These are phyloP conservation scores for Aphaenogaster ashmeadi DNA, from an alignment of 1,140 invertebrate genomes.

Conservation along the genomic window DNA sequence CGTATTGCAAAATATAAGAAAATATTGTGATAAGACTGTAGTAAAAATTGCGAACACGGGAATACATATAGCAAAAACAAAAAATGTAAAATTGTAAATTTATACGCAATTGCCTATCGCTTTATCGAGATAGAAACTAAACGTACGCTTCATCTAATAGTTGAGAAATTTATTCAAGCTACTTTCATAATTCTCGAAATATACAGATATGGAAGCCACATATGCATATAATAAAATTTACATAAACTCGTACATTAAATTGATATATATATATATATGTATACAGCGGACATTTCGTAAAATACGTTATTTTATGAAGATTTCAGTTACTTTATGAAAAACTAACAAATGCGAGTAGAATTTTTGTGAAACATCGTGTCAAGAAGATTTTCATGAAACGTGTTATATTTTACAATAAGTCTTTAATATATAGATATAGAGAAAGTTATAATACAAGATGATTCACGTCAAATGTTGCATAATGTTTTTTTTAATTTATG, in stretches of 20 bases:
- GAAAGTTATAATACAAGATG: neutral
- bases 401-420: constrained; percentile 26
- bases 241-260: constrained; percentile 2
- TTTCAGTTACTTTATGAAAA: constrained; percentile 15
- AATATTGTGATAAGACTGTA: neutral
- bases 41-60: neutral
- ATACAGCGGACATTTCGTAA: neutral
- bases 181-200: neutral
- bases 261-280: neutral
- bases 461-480: neutral
- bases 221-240: neutral
- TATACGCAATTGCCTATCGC: neutral
- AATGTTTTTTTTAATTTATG: constrained; percentile 3
- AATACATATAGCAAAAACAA: neutral
- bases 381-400: neutral
- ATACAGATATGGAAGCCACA: neutral
- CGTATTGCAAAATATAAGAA: neutral
- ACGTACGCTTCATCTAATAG: neutral
- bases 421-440: neutral
- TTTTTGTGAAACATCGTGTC: constrained; percentile 12
- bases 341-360: constrained; percentile 2
- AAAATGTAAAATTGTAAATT: neutral
- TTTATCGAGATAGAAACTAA: neutral
- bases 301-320: neutral
- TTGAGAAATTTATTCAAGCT: neutral